Base-by-base conservation (phyloP, 2,797 vertebrate species). In the Spatula clypeata region DNA sequence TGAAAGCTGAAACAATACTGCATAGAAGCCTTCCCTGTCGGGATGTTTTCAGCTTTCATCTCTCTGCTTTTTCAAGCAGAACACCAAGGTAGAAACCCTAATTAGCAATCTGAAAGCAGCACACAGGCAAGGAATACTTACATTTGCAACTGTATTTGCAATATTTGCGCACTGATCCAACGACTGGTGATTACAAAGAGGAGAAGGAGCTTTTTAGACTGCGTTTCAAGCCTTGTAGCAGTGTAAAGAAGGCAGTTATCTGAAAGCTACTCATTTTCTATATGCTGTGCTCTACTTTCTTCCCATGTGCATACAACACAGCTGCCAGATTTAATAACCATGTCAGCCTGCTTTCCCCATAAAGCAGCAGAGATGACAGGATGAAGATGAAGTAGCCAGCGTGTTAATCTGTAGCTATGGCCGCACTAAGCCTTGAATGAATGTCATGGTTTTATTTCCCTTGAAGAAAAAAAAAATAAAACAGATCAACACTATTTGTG, bases 321-420 rank as follows among this genome's bases (percentile, higher is more conserved):
- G 98, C 97, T 98, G 98, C 97, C 97, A 95, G 98, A 94, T 96
- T 96, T 97, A 97, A 97, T 97, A 95, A 97, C 97, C 90, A 79
- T 95, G 96, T 91, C 97, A 97, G 97, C 87, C 97, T 77, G 89
- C 88, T 92, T 94, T 75, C 94, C 95, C 93, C 90, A 44, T 61
- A 82, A 82, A 85, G 85, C 89, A 89, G 93, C 89, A 85, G 84
- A 89, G 95, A 95, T 89, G 97, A 95, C 97, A 95, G 91, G 70
- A 97, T 87, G 72, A 95, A 89, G 74, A 90, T 94, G 91, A 97
- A 76, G 47, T 60, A 94, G 88, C 87, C 88, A 77, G 76, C 2
- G 0, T 0, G 21, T 86, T 83, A 88, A 87, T 81, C 94, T 87
- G 88, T 57, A 94, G 92, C 94, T 96, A 96, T 79, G 94, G 88